These are phyloP conservation scores for Rhamphomyia laevipes DNA, from an alignment of 2,888 invertebrate species.

Conservation along the genomic window DNA sequence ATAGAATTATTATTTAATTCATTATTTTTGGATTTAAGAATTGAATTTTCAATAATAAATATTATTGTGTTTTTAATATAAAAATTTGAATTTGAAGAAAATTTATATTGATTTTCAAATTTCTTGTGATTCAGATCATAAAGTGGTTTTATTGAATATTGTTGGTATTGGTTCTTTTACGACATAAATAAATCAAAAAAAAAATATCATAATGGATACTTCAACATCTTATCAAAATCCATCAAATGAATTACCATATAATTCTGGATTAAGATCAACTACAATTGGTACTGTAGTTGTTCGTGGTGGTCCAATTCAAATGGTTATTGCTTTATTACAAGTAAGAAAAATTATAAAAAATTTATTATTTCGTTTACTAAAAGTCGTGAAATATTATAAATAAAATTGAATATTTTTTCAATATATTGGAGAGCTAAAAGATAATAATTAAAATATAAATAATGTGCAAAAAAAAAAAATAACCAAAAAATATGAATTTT, in stretches of 20 bases:
- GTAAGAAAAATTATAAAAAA: conserved; percentile 41
- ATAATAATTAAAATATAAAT: no score
- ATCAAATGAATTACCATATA: no score
- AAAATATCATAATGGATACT: conserved; percentile 10
- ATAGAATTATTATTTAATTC: no score
- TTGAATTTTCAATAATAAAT: no score
- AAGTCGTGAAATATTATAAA: no score
- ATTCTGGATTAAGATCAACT: conserved; percentile 45
- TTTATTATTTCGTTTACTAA: neutral
- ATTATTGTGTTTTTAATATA: neutral
- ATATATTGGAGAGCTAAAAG: no score
- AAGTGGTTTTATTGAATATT: conserved; percentile 7
- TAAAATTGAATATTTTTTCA: no score
- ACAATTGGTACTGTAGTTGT: conserved; percentile 86
- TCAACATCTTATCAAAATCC: conserved; percentile 2
- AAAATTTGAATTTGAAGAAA: neutral
- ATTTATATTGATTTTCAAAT: no score
- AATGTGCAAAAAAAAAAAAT: no score
- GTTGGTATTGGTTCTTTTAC: neutral
- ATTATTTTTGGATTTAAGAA: no score
- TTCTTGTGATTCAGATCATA: no score
- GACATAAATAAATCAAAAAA: neutral
- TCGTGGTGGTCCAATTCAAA: conserved; percentile 72
- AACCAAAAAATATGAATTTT: no score
- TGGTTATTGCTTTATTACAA: conserved; percentile 79